A percentile compares a stretch with the other conserved stretches of the same genome.
Conservation (phyloP, 2,797 vertebrate genomes). For the Pygocentrus nattereri region DNA sequence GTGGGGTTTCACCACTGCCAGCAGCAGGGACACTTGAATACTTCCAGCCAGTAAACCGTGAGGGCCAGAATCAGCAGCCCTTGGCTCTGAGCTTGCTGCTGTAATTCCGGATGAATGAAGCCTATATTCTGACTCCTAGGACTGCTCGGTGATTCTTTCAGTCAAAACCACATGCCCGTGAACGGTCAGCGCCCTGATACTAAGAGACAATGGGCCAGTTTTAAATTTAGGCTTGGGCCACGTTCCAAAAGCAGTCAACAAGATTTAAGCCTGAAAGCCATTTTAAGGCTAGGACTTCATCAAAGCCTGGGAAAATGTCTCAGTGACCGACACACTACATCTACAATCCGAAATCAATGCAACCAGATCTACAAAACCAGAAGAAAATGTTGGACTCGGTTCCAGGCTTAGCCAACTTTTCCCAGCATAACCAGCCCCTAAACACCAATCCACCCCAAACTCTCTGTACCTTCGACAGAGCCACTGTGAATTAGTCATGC, state of each 20-base stretch:
- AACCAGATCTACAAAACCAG: too few relatives aligned
- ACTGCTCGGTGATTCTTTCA: background rate
- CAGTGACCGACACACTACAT: background rate
- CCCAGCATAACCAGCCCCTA: too few relatives aligned
- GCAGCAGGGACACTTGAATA: background rate
- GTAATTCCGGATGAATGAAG: slow-evolving; percentile 12
- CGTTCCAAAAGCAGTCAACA: background rate
- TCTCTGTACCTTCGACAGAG: too few relatives aligned
- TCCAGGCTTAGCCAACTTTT: too few relatives aligned
- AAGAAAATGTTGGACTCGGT: too few relatives aligned
- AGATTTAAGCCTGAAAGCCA: background rate
- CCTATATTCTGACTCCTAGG: slow-evolving; percentile 1
- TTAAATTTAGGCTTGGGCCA: background rate
- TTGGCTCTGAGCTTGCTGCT: background rate
- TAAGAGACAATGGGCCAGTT: background rate
- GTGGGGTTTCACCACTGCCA: background rate
- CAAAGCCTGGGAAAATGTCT: background rate
- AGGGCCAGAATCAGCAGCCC: background rate
- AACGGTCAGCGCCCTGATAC: background rate
- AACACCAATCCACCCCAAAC: too few relatives aligned
- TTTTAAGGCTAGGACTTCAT: background rate
- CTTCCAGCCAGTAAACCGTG: background rate
- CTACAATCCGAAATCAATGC: background rate
- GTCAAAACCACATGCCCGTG: slow-evolving; percentile 1
- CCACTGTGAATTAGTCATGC: background rate